These are phyloP conservation scores for Biston stratarius DNA, from an alignment of 2,888 invertebrate genomes.

Conservation along the genomic window DNA sequence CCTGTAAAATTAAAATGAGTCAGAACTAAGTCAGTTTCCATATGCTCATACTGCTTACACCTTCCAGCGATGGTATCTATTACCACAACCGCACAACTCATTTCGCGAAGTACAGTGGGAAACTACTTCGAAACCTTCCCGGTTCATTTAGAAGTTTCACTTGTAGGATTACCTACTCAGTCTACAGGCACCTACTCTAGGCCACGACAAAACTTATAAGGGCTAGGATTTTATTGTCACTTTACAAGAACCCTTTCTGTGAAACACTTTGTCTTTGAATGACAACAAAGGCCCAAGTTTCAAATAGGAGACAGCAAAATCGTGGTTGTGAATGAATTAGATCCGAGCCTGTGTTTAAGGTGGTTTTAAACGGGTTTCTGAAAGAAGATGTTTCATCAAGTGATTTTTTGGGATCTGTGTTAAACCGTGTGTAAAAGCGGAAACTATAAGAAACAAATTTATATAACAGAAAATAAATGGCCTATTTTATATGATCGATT, in stretches of 20 bases:
- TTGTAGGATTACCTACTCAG: conserved; percentile 25
- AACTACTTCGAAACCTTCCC: conserved; percentile 54
- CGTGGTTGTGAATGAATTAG: not conserved
- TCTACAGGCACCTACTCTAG: conserved; percentile 2
- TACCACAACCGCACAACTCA: conserved; percentile 48
- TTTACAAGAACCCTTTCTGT: conserved; percentile 4
- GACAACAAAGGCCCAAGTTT: conserved; percentile 12
- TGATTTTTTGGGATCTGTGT: too few species aligned
- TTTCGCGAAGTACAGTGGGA: conserved; percentile 40
- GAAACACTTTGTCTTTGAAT: conserved; percentile 4
- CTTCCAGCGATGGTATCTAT: conserved; percentile 30
- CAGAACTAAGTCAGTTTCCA: not conserved
- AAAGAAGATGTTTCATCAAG: too few species aligned
- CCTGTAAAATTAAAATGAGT: too few species aligned
- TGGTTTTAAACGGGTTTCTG: not conserved
- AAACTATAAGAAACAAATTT: too few species aligned
- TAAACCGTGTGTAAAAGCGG: too few species aligned
- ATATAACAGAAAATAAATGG: too few species aligned
- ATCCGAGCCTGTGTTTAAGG: not conserved
- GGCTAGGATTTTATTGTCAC: conserved; percentile 22
- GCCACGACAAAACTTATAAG: conserved; percentile 2
- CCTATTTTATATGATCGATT: too few species aligned
- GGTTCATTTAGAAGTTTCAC: conserved; percentile 62
- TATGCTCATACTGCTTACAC: conserved; percentile 13
- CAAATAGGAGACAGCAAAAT: conserved; percentile 1